Percentiles rank a stretch among this genome's conserved stretches.
These are phyloP conservation scores for Ypsolopha sequella DNA, from an alignment of 2,888 invertebrate species.

Conservation along the genomic window DNA sequence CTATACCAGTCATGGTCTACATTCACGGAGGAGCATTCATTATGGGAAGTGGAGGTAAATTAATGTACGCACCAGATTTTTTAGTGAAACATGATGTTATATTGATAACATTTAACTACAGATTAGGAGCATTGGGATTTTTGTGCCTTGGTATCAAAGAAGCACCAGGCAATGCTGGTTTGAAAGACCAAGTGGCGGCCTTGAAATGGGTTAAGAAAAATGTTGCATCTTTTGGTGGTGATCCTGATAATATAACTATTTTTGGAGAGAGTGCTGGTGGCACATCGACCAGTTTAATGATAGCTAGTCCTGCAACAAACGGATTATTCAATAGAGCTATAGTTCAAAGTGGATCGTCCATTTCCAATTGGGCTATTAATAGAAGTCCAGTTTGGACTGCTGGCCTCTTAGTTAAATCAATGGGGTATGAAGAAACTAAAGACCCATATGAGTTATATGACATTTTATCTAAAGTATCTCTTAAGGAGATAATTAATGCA, in stretches of 20 bases:
- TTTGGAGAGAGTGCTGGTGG: slow-evolving; percentile 61
- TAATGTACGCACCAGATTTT: slow-evolving; percentile 47
- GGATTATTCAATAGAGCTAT: slow-evolving; percentile 50
- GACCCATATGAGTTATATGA: slow-evolving; percentile 45
- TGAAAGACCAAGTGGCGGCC: slow-evolving; percentile 59
- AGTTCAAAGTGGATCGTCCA: slow-evolving; percentile 47
- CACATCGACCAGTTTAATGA: slow-evolving; percentile 34
- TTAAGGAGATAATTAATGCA: slow-evolving; percentile 27
- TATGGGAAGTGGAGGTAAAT: slow-evolving; percentile 47
- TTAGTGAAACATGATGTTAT: slow-evolving; percentile 45
- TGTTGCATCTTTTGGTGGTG: slow-evolving; percentile 53
- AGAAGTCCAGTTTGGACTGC: slow-evolving; percentile 44
- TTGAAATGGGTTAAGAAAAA: slow-evolving; percentile 54
- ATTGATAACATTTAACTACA: slow-evolving; percentile 54
- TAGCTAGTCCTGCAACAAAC: slow-evolving; percentile 36
- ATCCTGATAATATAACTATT: slow-evolving; percentile 51
- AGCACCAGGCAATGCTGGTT: slow-evolving; percentile 54
- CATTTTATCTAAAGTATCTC: slow-evolving; percentile 33
- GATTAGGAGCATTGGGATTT: slow-evolving; percentile 51
- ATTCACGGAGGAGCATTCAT: slow-evolving; percentile 56
- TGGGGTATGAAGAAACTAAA: slow-evolving; percentile 32
- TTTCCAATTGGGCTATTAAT: slow-evolving; percentile 48
- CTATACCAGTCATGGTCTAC: slow-evolving; percentile 52
- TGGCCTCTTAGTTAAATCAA: slow-evolving; percentile 37
- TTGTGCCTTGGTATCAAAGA: slow-evolving; percentile 50